phyloP scores from a whole-genome alignment of 2,113 vertebrate species.

The Scortum barcoo region DNA sequence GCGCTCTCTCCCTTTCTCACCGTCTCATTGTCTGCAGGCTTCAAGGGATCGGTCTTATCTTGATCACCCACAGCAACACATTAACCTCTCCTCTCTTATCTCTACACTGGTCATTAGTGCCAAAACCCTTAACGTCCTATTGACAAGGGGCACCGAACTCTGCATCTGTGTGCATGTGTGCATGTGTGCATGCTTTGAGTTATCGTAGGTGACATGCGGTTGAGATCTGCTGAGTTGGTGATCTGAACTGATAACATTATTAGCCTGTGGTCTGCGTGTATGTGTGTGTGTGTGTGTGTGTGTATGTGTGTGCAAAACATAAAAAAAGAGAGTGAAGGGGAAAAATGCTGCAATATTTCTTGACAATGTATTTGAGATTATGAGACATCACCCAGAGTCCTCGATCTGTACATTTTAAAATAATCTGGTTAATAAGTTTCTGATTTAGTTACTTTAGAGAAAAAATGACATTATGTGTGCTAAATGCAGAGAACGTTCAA shows the following conservation, averaged over 20 bases:
- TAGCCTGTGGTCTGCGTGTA: constrained; percentile 52
- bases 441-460: constrained; percentile 29
- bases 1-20: constrained; percentile 47
- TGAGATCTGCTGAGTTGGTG: constrained; percentile 82
- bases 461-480: constrained; percentile 12
- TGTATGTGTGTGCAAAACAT: constrained; percentile 22
- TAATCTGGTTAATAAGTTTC: constrained; percentile 9
- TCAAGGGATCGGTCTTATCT: constrained; percentile 84
- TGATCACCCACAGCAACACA: constrained; percentile 85
- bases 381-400: constrained; percentile 1
- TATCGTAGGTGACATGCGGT: constrained; percentile 75
- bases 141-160: constrained; percentile 71
- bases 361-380: constrained; percentile 22
- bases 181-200: constrained; percentile 45
- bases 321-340: not conserved
- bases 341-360: constrained; percentile 30
- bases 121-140: constrained; percentile 83
- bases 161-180: constrained; percentile 41
- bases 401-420: constrained; percentile 14
- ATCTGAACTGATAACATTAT: constrained; percentile 81
- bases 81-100: constrained; percentile 88
- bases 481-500: constrained; percentile 17
- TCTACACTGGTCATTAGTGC: constrained; percentile 85
- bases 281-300: constrained; percentile 30
- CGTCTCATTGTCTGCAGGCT: constrained; percentile 76